Base-by-base conservation (phyloP, 2,888 invertebrate genomes). In the Oscheius sp. region DNA sequence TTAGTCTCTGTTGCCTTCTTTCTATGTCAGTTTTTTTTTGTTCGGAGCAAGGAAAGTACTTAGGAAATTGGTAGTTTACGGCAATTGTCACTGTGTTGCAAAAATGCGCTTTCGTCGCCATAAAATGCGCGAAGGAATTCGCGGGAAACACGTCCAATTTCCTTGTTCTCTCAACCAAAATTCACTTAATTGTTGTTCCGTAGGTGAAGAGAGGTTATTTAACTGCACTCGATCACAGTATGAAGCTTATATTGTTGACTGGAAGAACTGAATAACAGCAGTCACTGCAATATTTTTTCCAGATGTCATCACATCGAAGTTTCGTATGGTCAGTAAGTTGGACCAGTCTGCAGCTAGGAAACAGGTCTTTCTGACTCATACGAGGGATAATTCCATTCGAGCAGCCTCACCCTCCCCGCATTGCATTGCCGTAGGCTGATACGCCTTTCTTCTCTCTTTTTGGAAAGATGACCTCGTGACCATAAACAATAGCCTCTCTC, bases 351-450 rank as follows among this genome's bases (percentile, higher is more conserved):
- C 44, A 26, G n/a, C 28, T 59, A 41, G n/a, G 28, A 44, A 59
- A 59, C 59, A 59, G 59, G 59, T 59, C 59, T 44, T 44, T 59
- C 44, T 59, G 59, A 59, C 59, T 59, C 59, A 59, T 59, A 59
- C 59, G 59, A 59, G 59, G 59, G 59, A 59, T 59, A 59, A 59
- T 59, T 59, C 59, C 59, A 59, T 59, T 59, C 59, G 44, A 59
- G 59, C 59, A 59, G 33, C 54, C 54, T 32, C 54, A 54, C n/a
- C n/a, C 59, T 44, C 28, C 26, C 59, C 59, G 41, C 44, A 59
- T 14, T 44, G 41, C 44, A 59, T 14, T 59, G 59, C 59, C 59
- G 44, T 41, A 44, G 59, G 44, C 41, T 12, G 41, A n/a, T 32
- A 14, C 20, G 33, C 41, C 59, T 44, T 22, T 26, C 14, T 28